Percentiles rank a stretch among this genome's conserved stretches.
These are phyloP conservation scores for Lethocerus indicus DNA, from an alignment of 1,140 invertebrate species.

Conservation along the genomic window DNA sequence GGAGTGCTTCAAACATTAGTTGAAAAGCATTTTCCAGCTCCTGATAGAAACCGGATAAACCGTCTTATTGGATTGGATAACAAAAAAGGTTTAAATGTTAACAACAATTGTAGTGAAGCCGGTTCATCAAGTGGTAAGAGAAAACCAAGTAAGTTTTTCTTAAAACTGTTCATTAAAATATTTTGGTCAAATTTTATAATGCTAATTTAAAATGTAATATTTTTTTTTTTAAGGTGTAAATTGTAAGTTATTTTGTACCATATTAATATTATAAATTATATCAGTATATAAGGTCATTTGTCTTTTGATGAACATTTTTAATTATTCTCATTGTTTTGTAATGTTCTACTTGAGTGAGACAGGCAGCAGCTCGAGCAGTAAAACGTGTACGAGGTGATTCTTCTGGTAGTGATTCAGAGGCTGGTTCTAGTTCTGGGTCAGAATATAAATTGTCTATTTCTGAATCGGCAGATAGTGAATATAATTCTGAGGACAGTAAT, in stretches of 20 bases:
- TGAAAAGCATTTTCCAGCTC: conserved; percentile 94
- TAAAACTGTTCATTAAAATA: neutral
- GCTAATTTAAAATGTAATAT: neutral
- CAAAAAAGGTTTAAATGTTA: conserved; percentile 17
- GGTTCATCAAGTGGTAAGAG: conserved; percentile 33
- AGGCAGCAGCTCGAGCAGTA: conserved; percentile 46
- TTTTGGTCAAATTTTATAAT: neutral
- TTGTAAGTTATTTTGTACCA: too few relatives aligned
- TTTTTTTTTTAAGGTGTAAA: too few relatives aligned
- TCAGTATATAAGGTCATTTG: too few relatives aligned
- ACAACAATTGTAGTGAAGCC: conserved; percentile 28
- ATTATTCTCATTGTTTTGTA: too few relatives aligned
- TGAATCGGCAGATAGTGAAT: conserved; percentile 33
- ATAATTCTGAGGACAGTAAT: conserved; percentile 46
- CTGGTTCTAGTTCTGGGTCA: conserved; percentile 29
- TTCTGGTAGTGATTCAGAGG: conserved; percentile 35
- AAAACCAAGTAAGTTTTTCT: conserved; percentile 30
- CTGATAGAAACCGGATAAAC: conserved; percentile 70
- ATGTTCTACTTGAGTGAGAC: conserved; percentile 29
- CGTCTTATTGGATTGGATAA: conserved; percentile 58
- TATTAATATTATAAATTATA: too few relatives aligned
- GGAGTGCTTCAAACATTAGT: conserved; percentile 89
- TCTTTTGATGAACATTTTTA: too few relatives aligned
- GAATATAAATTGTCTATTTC: conserved; percentile 39
- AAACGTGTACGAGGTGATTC: conserved; percentile 47